phyloP scores from a whole-genome alignment of 2,113 vertebrate genomes.

The Malurus melanocephalus region DNA sequence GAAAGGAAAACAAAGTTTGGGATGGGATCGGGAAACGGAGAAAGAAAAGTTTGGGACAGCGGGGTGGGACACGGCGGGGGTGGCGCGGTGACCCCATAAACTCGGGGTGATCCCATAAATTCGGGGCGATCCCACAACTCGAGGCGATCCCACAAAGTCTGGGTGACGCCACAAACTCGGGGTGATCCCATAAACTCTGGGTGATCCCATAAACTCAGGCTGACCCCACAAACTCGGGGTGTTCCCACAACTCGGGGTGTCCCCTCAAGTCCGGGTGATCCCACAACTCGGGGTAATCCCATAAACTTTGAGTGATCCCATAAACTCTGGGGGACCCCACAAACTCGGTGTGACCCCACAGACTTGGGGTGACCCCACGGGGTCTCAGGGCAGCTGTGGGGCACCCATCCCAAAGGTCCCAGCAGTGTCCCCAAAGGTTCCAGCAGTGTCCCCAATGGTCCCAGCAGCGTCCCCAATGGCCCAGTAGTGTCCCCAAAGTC shows the following conservation, averaged over 20 bases:
- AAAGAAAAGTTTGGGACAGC: neutral
- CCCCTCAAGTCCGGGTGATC: neutral
- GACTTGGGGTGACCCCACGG: neutral
- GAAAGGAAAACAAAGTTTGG: neutral
- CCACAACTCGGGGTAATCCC: neutral
- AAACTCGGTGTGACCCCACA: neutral
- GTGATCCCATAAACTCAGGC: too few species aligned
- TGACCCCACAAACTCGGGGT: too few species aligned
- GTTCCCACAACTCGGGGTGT: neutral
- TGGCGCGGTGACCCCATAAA: neutral
- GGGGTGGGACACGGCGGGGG: too few species aligned
- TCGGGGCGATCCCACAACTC: too few species aligned
- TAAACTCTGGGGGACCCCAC: neutral
- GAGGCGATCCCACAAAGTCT: too few species aligned
- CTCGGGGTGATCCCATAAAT: neutral
- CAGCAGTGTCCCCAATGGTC: neutral
- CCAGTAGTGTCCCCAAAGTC: too few species aligned
- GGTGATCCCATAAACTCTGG: too few species aligned
- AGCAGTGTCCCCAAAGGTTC: neutral
- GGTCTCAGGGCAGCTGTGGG: neutral
- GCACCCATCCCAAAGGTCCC: neutral
- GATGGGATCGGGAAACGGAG: neutral
- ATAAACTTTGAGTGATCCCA: neutral
- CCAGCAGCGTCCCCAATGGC: neutral
- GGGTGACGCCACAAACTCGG: too few species aligned